These are phyloP conservation scores for Temnothorax rugatulus DNA, from an alignment of 2,888 invertebrate genomes.

Conservation along the genomic window DNA sequence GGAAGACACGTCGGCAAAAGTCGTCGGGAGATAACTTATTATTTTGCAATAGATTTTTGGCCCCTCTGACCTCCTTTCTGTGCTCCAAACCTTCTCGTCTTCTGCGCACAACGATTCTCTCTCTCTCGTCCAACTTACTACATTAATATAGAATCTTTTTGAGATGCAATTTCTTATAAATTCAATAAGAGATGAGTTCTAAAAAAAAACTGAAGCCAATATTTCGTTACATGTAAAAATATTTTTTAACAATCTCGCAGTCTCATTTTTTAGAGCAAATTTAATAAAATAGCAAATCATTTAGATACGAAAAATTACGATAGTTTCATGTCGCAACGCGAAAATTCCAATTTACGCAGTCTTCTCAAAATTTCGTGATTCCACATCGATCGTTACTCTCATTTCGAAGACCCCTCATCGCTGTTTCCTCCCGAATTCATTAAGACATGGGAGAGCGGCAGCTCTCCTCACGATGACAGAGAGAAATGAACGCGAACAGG, in stretches of 20 bases:
- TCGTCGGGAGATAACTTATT: slow-evolving; percentile 80
- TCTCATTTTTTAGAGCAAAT: neutral
- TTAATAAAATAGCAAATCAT: neutral
- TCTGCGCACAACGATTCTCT: slow-evolving; percentile 9
- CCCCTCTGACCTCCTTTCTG: slow-evolving; percentile 40
- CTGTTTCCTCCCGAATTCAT: slow-evolving; percentile 46
- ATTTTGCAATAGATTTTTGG: slow-evolving; percentile 80
- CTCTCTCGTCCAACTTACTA: slow-evolving; percentile 6
- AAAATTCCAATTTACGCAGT: neutral
- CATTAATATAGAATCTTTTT: slow-evolving; percentile 21
- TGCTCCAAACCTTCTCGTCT: slow-evolving; percentile 3
- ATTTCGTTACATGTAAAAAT: neutral
- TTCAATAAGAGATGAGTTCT: neutral
- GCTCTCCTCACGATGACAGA: slow-evolving; percentile 50
- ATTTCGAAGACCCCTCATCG: slow-evolving; percentile 12
- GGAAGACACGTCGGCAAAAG: slow-evolving; percentile 81
- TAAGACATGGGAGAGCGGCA: slow-evolving; percentile 41
- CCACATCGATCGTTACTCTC: slow-evolving; percentile 26
- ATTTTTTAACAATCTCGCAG: neutral
- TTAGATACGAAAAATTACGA: neutral
- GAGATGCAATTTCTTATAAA: neutral
- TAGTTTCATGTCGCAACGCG: neutral
- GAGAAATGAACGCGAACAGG: slow-evolving; percentile 57
- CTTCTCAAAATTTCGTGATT: slow-evolving; percentile 7
- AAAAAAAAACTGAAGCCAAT: neutral